These are phyloP conservation scores for Micronisus gabar DNA, from an alignment of 2,113 vertebrate genomes.

Conservation along the genomic window DNA sequence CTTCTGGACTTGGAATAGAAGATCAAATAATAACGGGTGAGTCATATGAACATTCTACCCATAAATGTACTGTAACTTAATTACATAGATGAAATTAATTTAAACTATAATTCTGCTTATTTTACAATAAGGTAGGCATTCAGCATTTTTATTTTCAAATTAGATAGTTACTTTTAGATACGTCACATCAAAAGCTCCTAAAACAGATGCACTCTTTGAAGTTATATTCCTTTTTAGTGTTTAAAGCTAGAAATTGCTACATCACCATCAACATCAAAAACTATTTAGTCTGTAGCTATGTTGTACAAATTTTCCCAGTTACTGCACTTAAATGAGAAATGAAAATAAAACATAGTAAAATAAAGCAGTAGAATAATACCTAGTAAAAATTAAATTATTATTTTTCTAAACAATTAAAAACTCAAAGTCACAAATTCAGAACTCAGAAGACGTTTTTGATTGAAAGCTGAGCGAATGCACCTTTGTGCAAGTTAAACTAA, in stretches of 20 bases:
- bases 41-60: neutral
- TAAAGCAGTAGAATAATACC: neutral
- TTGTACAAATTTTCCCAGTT: neutral
- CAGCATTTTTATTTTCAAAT: neutral
- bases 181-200: neutral
- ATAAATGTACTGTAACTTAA: neutral
- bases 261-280: neutral
- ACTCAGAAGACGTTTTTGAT: neutral
- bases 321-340: neutral
- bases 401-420: neutral
- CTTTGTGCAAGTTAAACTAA: neutral
- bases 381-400: neutral
- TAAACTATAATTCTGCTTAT: neutral
- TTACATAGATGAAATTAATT: neutral
- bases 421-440: neutral
- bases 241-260: neutral
- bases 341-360: neutral
- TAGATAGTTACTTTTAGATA: neutral
- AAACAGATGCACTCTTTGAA: neutral
- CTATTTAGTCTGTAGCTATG: neutral
- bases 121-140: neutral
- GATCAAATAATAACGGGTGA: neutral
- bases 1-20: neutral
- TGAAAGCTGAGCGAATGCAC: neutral
- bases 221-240: neutral